Percentiles rank a stretch among this genome's conserved stretches.
Evolutionary conservation across 2,113 vertebrate genomes (phyloP).

Genomic region (Rallus limicola): DNA sequence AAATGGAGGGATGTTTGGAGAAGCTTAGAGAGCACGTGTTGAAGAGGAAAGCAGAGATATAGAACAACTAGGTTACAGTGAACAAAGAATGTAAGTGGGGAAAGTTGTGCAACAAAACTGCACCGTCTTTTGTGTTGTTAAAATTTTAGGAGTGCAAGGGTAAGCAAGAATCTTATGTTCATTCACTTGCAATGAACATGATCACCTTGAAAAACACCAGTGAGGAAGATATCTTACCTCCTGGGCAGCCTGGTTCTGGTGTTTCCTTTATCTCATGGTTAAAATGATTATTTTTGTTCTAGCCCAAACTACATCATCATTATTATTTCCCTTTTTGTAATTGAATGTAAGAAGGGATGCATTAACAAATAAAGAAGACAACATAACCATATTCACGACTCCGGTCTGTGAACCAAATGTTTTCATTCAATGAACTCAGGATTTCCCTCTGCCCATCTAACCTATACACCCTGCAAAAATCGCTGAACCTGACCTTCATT

Average conservation of each 20-base stretch:
- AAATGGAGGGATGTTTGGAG: neutral
- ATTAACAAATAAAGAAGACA: neutral
- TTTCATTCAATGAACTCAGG: neutral
- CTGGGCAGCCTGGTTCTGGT: neutral
- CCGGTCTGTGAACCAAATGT: neutral
- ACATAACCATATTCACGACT: neutral
- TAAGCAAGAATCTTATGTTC: neutral
- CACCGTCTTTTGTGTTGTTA: neutral
- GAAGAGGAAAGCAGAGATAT: neutral
- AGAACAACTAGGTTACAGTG: neutral
- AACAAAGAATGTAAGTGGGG: neutral
- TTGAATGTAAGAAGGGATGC: neutral
- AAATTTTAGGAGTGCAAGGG: neutral
- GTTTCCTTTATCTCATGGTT: neutral
- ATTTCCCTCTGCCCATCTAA: neutral
- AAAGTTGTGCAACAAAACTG: neutral
- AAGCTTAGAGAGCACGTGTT: neutral
- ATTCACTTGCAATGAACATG: neutral
- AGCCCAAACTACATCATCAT: neutral
- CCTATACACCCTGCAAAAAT: fast-evolving
- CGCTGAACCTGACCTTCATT: neutral
- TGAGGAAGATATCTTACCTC: neutral
- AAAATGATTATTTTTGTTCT: neutral
- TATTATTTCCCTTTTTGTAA: neutral
- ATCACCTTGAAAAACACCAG: neutral